Base-by-base conservation (phyloP, 2,797 vertebrate species). In the Euphonia xanthogaster region DNA sequence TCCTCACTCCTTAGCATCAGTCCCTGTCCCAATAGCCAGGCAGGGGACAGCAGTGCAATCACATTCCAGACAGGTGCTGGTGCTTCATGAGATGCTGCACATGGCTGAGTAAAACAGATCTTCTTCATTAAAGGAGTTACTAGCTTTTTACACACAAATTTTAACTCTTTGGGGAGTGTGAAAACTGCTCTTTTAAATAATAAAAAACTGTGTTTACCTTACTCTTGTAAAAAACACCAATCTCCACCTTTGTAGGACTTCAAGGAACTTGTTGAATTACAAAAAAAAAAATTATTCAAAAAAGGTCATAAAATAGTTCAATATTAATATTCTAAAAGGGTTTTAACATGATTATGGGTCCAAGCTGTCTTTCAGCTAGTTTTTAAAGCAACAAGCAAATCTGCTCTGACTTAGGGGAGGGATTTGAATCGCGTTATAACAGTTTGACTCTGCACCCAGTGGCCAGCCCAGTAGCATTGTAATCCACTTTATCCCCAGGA, bases 401-500 rank as follows among this genome's bases (percentile, higher is more conserved):
- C 44, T 82, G 42, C 14, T 68, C 61, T 72, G 78, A 83, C 33
- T 70, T 79, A 89, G 31, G 18, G 28, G 79, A 65, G 15, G 51
- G 68, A 33, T 88, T 68, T 83, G 84, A 87, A 90, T 92, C 72
- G 54, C 78, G 15, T 91, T 90, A 40, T 5, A 60, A 62, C 44
- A 70, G 39, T 67, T 86, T 58, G 75, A 5, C 35, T 92, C 71
- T 58, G 54, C 2, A 3, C 0, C 0, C 15, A 58, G 50, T 40
- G 78, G 42, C 66, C 65, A 80, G 72, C 15, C 84, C 75, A 85
- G 78, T 7, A 71, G 23, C 75, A 4, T 66, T 74, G 91, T 86
- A 96, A 96, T 91, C 78, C 28, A 86, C 57, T 86, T 95, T 72
- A 74, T 85, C 35, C 31, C 31, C 80, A 62, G 58, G 60, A 77